Percentiles rank a stretch among this genome's conserved stretches.
These are phyloP conservation scores for Saccopteryx leptura DNA, from an alignment of 2,113 vertebrate genomes.

Conservation along the genomic window DNA sequence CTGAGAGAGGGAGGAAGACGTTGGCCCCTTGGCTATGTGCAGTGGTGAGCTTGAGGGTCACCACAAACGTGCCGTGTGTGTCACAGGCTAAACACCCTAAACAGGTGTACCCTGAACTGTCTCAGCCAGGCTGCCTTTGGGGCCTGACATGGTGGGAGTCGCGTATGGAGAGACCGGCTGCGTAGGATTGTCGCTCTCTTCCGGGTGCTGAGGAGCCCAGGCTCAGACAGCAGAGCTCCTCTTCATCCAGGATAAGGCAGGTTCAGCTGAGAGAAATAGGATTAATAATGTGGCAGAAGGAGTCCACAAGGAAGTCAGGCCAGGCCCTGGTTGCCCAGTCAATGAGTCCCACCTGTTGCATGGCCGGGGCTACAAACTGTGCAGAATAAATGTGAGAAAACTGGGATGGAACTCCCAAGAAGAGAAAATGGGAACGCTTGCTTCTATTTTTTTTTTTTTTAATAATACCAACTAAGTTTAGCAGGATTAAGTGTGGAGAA, in stretches of 20 bases:
- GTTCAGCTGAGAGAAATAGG: background rate
- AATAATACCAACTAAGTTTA: background rate
- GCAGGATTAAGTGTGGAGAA: constrained; percentile 46
- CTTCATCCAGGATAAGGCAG: background rate
- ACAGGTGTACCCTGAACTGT: background rate
- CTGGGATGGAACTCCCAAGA: background rate
- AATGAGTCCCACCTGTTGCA: background rate
- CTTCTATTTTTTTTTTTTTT: background rate
- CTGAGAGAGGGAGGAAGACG: background rate
- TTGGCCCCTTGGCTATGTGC: background rate
- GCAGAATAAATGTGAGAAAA: background rate
- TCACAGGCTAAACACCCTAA: background rate
- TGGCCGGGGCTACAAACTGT: background rate
- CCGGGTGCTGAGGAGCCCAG: background rate
- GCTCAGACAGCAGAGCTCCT: background rate
- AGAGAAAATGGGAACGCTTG: background rate
- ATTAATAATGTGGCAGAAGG: background rate
- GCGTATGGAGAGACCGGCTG: background rate
- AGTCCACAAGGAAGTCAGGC: background rate
- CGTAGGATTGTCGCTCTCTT: background rate
- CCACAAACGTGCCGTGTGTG: background rate
- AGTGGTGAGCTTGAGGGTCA: background rate
- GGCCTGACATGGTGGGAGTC: fast-evolving
- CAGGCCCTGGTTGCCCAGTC: background rate
- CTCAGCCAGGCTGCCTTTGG: background rate